These are phyloP conservation scores for Psephotus haematonotus DNA, from an alignment of 2,113 vertebrate genomes.

Conservation along the genomic window DNA sequence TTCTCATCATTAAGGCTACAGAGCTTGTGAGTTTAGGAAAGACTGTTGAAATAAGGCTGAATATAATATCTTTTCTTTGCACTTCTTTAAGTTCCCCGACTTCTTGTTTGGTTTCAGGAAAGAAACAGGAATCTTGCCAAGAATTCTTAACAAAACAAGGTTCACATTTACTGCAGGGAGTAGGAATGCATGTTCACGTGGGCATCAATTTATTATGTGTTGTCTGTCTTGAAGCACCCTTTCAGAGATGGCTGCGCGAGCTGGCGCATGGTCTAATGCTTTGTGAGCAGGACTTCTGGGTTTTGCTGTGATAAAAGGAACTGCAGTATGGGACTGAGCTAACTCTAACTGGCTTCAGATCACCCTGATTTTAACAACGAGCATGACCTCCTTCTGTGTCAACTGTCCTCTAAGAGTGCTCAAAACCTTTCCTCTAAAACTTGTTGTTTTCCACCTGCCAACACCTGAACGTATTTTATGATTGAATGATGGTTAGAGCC, in stretches of 20 bases:
- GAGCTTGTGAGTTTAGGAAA: not conserved
- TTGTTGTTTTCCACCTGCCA: not conserved
- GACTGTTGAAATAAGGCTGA: not conserved
- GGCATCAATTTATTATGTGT: constrained; percentile 31
- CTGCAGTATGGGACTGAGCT: not conserved
- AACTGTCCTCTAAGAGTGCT: not conserved
- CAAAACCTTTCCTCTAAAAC: not conserved
- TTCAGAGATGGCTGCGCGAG: not conserved
- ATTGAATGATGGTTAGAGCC: not conserved
- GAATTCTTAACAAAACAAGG: not conserved
- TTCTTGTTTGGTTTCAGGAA: not conserved
- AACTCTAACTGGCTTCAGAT: not conserved
- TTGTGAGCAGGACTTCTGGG: not conserved
- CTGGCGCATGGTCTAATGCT: not conserved
- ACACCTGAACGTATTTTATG: not conserved
- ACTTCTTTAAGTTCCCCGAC: not conserved
- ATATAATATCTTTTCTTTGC: not conserved
- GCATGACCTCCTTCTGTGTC: not conserved
- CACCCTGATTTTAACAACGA: constrained; percentile 12
- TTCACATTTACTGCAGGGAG: not conserved
- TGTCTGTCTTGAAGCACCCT: not conserved
- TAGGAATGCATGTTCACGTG: not conserved
- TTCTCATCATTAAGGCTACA: not conserved
- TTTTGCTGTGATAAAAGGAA: constrained; percentile 28
- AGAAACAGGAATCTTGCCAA: not conserved